Conservation (phyloP, 1,140 invertebrate genomes). For the Trypoxylus dichotomus region DNA sequence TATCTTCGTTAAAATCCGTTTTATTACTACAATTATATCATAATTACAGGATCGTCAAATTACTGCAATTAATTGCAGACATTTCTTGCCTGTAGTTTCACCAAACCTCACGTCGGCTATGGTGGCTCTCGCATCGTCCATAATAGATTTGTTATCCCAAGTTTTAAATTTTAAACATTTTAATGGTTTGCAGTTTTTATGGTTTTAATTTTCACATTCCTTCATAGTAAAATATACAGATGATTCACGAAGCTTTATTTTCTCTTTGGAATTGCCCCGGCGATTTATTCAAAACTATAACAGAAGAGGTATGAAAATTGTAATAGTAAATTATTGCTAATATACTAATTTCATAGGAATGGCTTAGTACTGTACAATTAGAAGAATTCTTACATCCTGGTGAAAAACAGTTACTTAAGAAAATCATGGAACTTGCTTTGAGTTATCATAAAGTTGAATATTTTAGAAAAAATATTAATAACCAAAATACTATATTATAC, state of each 20-base stretch:
- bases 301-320: conserved; percentile 32
- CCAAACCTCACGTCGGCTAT: background rate
- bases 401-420: conserved; percentile 46
- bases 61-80: too few species aligned
- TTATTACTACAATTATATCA: too few species aligned
- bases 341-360: conserved; percentile 31
- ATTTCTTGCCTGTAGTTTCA: too few species aligned
- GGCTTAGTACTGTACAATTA: conserved; percentile 39
- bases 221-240: conserved; percentile 30
- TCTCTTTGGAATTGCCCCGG: conserved; percentile 45
- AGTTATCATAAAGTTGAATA: conserved; percentile 48
- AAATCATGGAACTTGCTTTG: conserved; percentile 45
- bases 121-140: background rate
- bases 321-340: background rate
- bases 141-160: background rate
- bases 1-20: too few species aligned
- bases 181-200: too few species aligned
- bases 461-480: conserved; percentile 44
- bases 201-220: background rate
- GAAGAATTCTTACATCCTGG: conserved; percentile 51
- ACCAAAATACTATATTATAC: conserved; percentile 29
- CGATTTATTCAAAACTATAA: conserved; percentile 31
- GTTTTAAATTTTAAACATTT: too few species aligned
- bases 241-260: conserved; percentile 48
- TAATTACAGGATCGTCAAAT: too few species aligned